Percentiles rank a stretch among this genome's conserved stretches.
These are phyloP conservation scores for Phrynocephalus forsythii DNA, from an alignment of 2,797 vertebrate genomes.

Conservation along the genomic window DNA sequence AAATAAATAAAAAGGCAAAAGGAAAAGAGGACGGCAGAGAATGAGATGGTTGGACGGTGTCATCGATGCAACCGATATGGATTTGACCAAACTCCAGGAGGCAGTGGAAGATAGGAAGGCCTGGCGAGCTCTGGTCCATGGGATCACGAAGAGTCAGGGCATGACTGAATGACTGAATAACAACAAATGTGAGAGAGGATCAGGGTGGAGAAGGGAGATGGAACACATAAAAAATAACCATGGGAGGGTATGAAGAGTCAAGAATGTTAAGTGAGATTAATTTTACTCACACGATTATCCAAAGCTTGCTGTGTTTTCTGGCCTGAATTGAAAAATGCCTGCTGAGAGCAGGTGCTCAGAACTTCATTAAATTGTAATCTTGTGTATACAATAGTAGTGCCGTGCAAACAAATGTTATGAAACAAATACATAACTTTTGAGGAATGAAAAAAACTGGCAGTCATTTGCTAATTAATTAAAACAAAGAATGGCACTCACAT, in stretches of 20 bases:
- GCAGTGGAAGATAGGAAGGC: too few relatives aligned
- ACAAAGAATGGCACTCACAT: slow-evolving; percentile 64
- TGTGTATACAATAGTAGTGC: slow-evolving; percentile 70
- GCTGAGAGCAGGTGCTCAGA: slow-evolving; percentile 71
- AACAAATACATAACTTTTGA: slow-evolving; percentile 78
- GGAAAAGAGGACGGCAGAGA: too few relatives aligned
- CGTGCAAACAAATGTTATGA: slow-evolving; percentile 74
- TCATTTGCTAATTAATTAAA: slow-evolving; percentile 79
- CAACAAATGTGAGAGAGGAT: too few relatives aligned
- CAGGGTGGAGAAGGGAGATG: neutral
- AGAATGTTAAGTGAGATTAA: slow-evolving; percentile 70
- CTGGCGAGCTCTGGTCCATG: too few relatives aligned
- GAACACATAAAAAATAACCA: slow-evolving; percentile 27
- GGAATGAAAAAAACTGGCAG: slow-evolving; percentile 74
- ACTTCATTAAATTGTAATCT: slow-evolving; percentile 77
- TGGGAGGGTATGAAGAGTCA: slow-evolving; percentile 37
- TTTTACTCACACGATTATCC: slow-evolving; percentile 64
- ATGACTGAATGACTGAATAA: too few relatives aligned
- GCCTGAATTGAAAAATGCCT: slow-evolving; percentile 65
- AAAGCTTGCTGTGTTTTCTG: slow-evolving; percentile 61
- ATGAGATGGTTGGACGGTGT: too few relatives aligned
- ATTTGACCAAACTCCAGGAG: too few relatives aligned
- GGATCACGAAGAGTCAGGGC: too few relatives aligned
- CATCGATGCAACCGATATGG: too few relatives aligned
- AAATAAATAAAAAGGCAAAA: too few relatives aligned